phyloP scores from a whole-genome alignment of 2,113 vertebrate genomes.

The Ginglymostoma cirratum region DNA sequence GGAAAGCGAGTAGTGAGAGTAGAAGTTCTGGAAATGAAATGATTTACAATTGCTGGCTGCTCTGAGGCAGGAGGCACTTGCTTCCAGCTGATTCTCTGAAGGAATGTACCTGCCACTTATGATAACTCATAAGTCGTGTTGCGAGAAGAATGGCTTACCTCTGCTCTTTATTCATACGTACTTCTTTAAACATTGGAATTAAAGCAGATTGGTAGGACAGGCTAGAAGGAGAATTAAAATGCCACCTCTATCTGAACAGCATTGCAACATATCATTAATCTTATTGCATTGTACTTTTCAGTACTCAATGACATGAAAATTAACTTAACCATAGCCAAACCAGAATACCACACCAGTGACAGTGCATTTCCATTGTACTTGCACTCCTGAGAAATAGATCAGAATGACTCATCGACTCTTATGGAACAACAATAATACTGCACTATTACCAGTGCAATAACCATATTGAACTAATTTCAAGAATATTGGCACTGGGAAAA shows the following conservation, averaged over 20 bases:
- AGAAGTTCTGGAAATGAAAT: neutral
- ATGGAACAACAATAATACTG: neutral
- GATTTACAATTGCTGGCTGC: neutral
- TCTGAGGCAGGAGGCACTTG: neutral
- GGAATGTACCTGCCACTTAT: neutral
- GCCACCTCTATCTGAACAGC: neutral
- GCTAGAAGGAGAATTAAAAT: neutral
- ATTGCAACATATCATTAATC: neutral
- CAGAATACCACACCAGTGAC: neutral
- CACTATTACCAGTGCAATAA: neutral
- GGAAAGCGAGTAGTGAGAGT: neutral
- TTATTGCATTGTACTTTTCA: neutral
- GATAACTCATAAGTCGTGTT: neutral
- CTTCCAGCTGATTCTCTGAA: neutral
- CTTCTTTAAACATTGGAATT: neutral
- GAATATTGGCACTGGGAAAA: neutral
- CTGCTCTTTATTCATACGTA: too few relatives aligned
- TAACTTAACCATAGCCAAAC: neutral
- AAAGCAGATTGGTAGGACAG: neutral
- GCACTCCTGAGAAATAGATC: neutral
- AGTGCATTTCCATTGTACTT: constrained; percentile 8
- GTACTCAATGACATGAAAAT: neutral
- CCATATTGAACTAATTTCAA: constrained; percentile 16
- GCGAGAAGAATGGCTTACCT: neutral
- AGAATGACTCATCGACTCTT: neutral